Evolutionary conservation across 2,113 vertebrate genomes (phyloP).

Genomic region (Corapipo altera): DNA sequence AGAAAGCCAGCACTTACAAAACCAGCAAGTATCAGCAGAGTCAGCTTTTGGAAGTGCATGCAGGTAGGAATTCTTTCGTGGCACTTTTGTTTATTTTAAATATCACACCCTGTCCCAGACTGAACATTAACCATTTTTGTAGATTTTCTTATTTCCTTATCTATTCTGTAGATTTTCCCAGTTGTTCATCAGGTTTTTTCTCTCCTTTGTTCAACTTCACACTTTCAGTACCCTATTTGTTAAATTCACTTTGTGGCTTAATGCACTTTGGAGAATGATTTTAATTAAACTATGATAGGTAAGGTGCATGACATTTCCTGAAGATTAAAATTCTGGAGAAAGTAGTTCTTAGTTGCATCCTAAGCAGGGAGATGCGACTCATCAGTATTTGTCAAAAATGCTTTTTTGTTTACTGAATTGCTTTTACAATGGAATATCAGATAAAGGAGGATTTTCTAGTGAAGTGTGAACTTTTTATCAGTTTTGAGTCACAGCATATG

Average conservation of each 20-base stretch:
- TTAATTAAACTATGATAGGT: neutral
- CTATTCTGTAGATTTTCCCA: neutral
- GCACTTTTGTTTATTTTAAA: slow-evolving; percentile 27
- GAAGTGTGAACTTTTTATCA: neutral
- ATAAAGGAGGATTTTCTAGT: neutral
- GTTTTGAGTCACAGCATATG: neutral
- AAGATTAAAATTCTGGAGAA: neutral
- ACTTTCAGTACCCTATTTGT: neutral
- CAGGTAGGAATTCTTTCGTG: slow-evolving; percentile 22
- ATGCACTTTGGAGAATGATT: neutral
- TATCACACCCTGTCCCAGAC: neutral
- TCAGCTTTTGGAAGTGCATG: neutral
- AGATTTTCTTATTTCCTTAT: neutral
- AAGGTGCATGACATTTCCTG: neutral
- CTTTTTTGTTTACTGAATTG: neutral
- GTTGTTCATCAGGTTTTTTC: neutral
- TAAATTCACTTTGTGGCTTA: neutral
- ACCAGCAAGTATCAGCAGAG: slow-evolving; percentile 11
- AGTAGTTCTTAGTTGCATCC: neutral
- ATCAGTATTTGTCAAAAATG: neutral
- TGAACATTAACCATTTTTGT: neutral
- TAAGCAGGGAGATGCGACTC: neutral
- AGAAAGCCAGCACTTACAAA: slow-evolving; percentile 15
- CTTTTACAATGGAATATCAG: neutral
- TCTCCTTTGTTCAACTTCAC: neutral